Evolutionary conservation across 2,888 invertebrate species (phyloP).

Genomic region (Nomada flava): DNA sequence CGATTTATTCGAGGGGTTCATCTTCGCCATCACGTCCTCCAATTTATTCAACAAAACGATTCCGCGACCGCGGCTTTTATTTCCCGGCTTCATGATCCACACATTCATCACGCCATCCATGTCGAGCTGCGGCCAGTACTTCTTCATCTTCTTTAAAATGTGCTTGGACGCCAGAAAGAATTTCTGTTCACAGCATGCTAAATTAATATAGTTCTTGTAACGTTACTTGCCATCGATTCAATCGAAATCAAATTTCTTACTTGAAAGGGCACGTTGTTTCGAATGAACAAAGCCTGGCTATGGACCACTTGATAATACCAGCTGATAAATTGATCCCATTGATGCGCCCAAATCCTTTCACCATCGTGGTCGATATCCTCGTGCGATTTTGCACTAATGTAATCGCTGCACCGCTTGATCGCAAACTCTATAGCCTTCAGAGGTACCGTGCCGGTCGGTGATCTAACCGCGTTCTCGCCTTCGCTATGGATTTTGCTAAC

Average conservation of each 20-base stretch:
- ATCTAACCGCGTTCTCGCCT: conserved; percentile 86
- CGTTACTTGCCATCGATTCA: neutral
- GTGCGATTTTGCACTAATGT: conserved; percentile 90
- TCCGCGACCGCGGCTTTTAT: conserved; percentile 95
- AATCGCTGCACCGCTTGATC: conserved; percentile 91
- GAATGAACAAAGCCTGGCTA: conserved; percentile 78
- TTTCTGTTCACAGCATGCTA: conserved; percentile 71
- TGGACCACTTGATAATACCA: conserved; percentile 88
- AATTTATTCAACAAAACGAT: conserved; percentile 94
- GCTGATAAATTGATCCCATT: conserved; percentile 94
- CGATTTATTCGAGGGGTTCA: conserved; percentile 83
- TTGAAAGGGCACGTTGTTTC: conserved; percentile 76
- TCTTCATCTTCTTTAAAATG: conserved; percentile 88
- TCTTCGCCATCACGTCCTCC: conserved; percentile 91
- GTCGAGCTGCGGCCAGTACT: conserved; percentile 92
- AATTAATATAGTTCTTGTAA: conserved; percentile 26
- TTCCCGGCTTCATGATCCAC: conserved; percentile 98
- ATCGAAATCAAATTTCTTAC: conserved; percentile 69
- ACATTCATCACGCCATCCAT: conserved; percentile 95
- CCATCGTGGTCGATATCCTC: conserved; percentile 92
- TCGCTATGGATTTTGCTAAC: conserved; percentile 86
- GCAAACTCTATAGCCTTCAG: conserved; percentile 92
- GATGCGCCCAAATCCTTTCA: conserved; percentile 91
- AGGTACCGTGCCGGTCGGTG: conserved; percentile 89
- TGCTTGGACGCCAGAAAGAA: conserved; percentile 81